A percentile compares a stretch with the other conserved stretches of the same genome.
Evolutionary conservation across 1,140 invertebrate genomes (phyloP).

Genomic region (Drosophila sechellia): DNA sequence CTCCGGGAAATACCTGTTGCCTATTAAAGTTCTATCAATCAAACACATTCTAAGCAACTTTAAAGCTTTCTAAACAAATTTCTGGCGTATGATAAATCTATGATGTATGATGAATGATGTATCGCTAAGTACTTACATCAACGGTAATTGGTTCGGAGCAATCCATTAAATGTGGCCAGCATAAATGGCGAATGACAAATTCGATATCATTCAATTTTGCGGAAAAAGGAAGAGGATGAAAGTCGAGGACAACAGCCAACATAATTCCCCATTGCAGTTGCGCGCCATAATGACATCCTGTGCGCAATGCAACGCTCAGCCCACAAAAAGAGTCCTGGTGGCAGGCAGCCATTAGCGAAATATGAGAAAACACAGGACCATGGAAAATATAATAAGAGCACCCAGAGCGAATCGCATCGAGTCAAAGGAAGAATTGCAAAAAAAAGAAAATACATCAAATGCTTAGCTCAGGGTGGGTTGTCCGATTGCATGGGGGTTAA

Average conservation of each 20-base stretch:
- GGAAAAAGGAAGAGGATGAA: conserved; percentile 7
- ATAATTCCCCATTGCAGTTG: conserved; percentile 78
- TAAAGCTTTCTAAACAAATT: neutral
- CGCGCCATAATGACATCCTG: conserved; percentile 78
- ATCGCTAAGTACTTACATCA: neutral
- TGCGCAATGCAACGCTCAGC: conserved; percentile 58
- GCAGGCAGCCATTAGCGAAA: conserved; percentile 81
- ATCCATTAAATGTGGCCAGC: conserved; percentile 61
- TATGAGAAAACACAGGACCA: conserved; percentile 61
- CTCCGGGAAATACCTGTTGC: neutral
- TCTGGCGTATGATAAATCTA: too few relatives aligned
- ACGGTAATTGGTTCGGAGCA: conserved; percentile 6
- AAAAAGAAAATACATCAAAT: neutral
- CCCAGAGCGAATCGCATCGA: conserved; percentile 67
- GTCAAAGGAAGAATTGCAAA: conserved; percentile 38
- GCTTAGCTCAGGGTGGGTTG: conserved; percentile 11
- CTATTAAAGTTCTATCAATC: neutral
- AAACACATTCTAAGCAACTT: neutral
- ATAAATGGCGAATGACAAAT: conserved; percentile 56
- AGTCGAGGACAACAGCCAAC: conserved; percentile 54
- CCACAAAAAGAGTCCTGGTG: conserved; percentile 51
- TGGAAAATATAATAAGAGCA: conserved; percentile 27
- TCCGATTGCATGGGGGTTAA: neutral
- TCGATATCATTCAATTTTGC: conserved; percentile 69
- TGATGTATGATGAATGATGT: too few relatives aligned